Percentiles rank a stretch among this genome's conserved stretches.
phyloP scores from a whole-genome alignment of 2,113 vertebrate genomes.

The Rhabdomys dilectus region DNA sequence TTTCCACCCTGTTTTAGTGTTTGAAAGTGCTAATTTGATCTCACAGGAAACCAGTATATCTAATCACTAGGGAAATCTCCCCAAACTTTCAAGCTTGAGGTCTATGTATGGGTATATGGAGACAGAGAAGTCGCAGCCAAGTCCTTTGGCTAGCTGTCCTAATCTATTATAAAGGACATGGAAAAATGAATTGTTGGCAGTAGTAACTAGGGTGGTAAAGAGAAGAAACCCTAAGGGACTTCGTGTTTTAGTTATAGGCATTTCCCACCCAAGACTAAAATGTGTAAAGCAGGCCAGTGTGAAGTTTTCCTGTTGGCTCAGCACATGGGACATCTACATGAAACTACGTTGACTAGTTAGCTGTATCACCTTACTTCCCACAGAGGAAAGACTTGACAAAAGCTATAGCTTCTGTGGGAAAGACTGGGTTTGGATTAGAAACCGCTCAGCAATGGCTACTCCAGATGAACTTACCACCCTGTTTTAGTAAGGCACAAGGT shows the following conservation, averaged over 20 bases:
- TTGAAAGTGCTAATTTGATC: background rate
- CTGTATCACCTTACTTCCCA: conserved; percentile 5
- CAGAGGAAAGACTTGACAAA: conserved; percentile 33
- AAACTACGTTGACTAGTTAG: background rate
- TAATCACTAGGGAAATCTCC: conserved; percentile 4
- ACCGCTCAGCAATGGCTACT: conserved; percentile 40
- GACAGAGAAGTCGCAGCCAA: background rate
- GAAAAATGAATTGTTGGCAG: conserved; percentile 59
- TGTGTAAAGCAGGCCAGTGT: too few species aligned
- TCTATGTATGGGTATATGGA: background rate
- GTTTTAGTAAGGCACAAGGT: conserved; percentile 68
- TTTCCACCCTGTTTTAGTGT: conserved; percentile 65
- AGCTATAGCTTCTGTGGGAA: background rate
- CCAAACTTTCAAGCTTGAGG: conserved; percentile 5
- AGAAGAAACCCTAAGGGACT: conserved; percentile 38
- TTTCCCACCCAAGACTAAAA: too few species aligned
- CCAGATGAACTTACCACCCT: conserved; percentile 63
- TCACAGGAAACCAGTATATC: background rate
- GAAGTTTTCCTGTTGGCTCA: conserved; percentile 3
- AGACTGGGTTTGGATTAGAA: conserved; percentile 62
- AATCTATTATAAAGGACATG: background rate
- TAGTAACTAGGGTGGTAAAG: conserved; percentile 27
- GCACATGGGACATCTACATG: conserved; percentile 53
- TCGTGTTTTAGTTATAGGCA: too few species aligned
- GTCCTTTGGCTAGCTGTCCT: background rate